These are phyloP conservation scores for Cercocebus atys DNA, from an alignment of 2,113 vertebrate species.

Conservation along the genomic window DNA sequence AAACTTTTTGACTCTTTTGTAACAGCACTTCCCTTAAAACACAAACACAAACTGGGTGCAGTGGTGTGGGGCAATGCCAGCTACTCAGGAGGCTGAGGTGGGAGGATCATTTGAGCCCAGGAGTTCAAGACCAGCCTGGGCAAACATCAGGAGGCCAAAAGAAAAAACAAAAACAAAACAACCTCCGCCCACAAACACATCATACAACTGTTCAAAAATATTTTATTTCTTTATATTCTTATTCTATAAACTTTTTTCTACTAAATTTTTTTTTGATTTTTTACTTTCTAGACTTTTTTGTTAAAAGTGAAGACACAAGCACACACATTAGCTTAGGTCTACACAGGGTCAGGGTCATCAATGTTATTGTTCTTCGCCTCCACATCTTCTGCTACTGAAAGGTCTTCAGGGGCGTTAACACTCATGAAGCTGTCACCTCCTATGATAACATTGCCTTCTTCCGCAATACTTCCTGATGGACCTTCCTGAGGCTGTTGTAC, in stretches of 20 bases:
- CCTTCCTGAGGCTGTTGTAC: background rate
- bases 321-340: background rate
- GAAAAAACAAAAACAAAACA: background rate
- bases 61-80: background rate
- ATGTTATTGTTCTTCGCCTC: background rate
- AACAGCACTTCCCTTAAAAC: background rate
- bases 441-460: background rate
- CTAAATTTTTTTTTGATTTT: background rate
- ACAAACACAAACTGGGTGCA: background rate
- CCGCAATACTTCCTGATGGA: background rate
- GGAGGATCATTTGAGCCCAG: background rate
- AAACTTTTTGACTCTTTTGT: background rate
- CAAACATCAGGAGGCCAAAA: background rate
- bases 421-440: background rate
- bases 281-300: background rate
- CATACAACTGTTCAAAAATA: background rate
- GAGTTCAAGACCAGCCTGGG: background rate
- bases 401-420: background rate
- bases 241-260: background rate
- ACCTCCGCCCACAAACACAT: background rate
- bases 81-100: background rate
- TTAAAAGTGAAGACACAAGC: background rate
- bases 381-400: background rate
- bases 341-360: background rate
- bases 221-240: background rate